Evolutionary conservation across 2,888 invertebrate genomes (phyloP).

Genomic region (Malthinus seriepunctatus): DNA sequence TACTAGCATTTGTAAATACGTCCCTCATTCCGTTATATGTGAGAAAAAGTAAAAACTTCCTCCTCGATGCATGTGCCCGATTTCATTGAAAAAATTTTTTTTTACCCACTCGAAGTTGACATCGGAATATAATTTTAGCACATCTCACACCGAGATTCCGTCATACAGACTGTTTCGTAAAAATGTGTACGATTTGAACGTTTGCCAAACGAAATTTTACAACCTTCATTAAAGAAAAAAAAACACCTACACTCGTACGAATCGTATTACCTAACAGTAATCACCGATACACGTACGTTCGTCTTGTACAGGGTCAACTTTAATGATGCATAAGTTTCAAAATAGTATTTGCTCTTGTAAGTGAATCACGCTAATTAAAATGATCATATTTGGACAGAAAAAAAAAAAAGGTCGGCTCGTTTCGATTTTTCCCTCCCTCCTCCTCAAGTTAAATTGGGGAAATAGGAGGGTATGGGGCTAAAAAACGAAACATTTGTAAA

Average conservation of each 20-base stretch:
- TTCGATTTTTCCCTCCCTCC: too few relatives aligned
- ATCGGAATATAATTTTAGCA: too few relatives aligned
- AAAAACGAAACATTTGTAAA: too few relatives aligned
- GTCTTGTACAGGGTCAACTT: conserved; percentile 18
- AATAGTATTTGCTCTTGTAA: conserved; percentile 14
- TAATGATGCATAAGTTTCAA: conserved; percentile 21
- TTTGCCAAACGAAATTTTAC: conserved; percentile 18
- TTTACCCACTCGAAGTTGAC: too few relatives aligned
- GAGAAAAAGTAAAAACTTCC: conserved; percentile 9
- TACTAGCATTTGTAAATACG: conserved; percentile 33
- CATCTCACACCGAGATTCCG: too few relatives aligned
- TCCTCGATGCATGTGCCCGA: background rate
- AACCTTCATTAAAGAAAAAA: conserved; percentile 15
- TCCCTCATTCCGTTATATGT: conserved; percentile 20
- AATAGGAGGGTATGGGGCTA: too few relatives aligned
- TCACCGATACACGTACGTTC: conserved; percentile 1
- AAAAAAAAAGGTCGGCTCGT: too few relatives aligned
- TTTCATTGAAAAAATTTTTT: conserved; percentile 14
- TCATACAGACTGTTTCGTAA: background rate
- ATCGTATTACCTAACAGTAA: conserved; percentile 25
- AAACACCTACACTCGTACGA: conserved; percentile 15
- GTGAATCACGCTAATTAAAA: too few relatives aligned
- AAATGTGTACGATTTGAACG: conserved; percentile 12
- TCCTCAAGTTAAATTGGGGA: too few relatives aligned
- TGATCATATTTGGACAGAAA: too few relatives aligned